Base-by-base conservation (phyloP, 2,888 invertebrate genomes). In the Acrobeloides nanus region DNA sequence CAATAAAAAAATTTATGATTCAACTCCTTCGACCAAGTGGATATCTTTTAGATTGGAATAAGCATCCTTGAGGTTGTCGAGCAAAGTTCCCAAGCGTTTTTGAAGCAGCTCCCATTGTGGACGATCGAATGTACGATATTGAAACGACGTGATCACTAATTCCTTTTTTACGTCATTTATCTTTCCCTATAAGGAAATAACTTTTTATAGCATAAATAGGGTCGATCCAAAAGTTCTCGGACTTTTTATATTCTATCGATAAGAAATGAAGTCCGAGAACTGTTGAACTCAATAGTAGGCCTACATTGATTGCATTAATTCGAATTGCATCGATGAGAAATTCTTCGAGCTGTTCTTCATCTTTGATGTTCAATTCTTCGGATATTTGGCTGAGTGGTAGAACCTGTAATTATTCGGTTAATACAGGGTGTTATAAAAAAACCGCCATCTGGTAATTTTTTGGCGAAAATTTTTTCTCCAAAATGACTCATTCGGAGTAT, bases 301-400 rank as follows among this genome's bases (percentile, higher is more conserved):
- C 51, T 41, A 66, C 68, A 38, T 62, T 62, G 33, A 72, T 61
- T 18, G 68, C 69, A 25, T 67, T 68, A 21, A 66, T 57, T 42
- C 67, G 69, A 41, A 73, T 58, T n/a, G 68, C 89, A 81, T 95
- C 90, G 77, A 97, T 95, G 58, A 97, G 85, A 74, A 97, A 97
- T 40, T 85, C 83, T 78, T 97, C 97, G 0, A 97, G 89, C 75
- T 90, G 85, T 55, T 85, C 84, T 53, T 85, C 83, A 17, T 67
- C 80, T 1, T 56, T 32, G 51, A 97, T 84, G 74, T 89, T 86
- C 51, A 97, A 78, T 75, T 93, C 90, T 42, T 83, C 81, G 67
- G 86, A 84, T 54, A 97, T 84, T 17, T 84, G 83, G 56, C 86
- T 85, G 74, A 92, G 93, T n/a, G 84, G 81, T 76, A 97, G 85